phyloP scores from a whole-genome alignment of 92 coral and sea anemone genomes.

The Micromussa lordhowensis region DNA sequence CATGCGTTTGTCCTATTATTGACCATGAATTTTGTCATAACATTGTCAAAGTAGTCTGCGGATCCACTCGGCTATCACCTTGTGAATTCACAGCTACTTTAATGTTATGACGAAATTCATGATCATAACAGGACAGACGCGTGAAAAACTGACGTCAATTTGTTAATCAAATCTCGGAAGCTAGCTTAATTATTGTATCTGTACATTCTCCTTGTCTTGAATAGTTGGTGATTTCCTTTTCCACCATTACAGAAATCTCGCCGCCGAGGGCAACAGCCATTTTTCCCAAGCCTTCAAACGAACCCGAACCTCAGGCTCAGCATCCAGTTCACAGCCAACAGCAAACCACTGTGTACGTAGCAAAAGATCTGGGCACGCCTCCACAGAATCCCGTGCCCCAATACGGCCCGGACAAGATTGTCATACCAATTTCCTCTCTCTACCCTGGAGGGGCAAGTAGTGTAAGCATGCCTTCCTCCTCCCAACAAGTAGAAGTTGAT shows the following conservation, averaged over 20 bases:
- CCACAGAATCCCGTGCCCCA: neutral
- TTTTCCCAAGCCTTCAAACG: neutral
- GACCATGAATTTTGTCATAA: too few relatives aligned
- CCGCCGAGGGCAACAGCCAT: neutral
- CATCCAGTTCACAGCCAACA: constrained; percentile 10
- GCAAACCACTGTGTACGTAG: constrained; percentile 22
- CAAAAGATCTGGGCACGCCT: neutral
- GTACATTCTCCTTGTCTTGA: neutral
- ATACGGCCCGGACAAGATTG: constrained; percentile 26
- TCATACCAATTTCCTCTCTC: constrained; percentile 52
- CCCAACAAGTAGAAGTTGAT: neutral
- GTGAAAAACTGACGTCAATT: too few relatives aligned
- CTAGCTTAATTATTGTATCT: too few relatives aligned
- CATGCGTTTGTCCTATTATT: too few relatives aligned
- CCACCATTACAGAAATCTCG: neutral
- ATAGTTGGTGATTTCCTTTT: neutral
- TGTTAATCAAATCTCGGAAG: too few relatives aligned
- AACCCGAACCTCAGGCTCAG: neutral
- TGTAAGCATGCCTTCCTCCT: neutral
- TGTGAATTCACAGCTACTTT: too few relatives aligned
- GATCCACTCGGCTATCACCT: too few relatives aligned
- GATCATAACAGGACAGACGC: too few relatives aligned
- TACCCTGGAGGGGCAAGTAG: neutral
- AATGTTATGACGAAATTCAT: too few relatives aligned
- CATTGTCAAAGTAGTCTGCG: too few relatives aligned